phyloP scores from a whole-genome alignment of 2,797 vertebrate genomes.

The Chelon labrosus region DNA sequence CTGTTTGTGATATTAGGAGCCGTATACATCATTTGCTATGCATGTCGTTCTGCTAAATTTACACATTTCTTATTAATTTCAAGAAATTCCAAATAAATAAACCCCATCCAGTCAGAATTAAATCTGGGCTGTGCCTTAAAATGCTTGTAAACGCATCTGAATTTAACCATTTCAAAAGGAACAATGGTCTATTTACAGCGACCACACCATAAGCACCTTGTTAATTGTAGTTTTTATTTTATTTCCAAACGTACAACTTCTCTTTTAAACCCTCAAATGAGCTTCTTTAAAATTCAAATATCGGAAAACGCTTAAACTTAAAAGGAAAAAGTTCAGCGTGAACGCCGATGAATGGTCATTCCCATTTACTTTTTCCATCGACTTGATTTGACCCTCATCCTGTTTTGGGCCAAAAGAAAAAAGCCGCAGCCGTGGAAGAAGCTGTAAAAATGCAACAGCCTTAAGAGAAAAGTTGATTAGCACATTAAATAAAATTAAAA shows the following conservation, averaged over 20 bases:
- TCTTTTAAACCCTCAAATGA: conserved; percentile 50
- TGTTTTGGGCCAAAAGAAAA: conserved; percentile 55
- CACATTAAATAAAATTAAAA: conserved; percentile 32
- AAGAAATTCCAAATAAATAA: conserved; percentile 60
- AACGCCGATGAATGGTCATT: conserved; percentile 30
- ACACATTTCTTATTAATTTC: conserved; percentile 38
- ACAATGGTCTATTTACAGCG: conserved; percentile 45
- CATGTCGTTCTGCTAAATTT: conserved; percentile 22
- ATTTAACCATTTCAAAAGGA: conserved; percentile 55
- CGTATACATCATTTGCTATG: conserved; percentile 27
- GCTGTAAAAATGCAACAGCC: conserved; percentile 56
- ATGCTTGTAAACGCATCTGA: conserved; percentile 48
- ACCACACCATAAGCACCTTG: conserved; percentile 54
- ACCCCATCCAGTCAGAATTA: conserved; percentile 43
- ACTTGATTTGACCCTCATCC: conserved; percentile 50
- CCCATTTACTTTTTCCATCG: conserved; percentile 52
- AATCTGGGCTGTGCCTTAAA: conserved; percentile 39
- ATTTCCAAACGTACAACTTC: conserved; percentile 44
- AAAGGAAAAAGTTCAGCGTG: conserved; percentile 43
- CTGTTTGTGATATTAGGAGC: conserved; percentile 35
- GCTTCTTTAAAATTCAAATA: conserved; percentile 46
- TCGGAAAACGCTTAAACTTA: conserved; percentile 49
- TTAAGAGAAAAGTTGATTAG: conserved; percentile 45
- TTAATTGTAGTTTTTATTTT: conserved; percentile 52
- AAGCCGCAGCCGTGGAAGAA: conserved; percentile 55